These are phyloP conservation scores for Heliocidaris erythrogramma DNA, from an alignment of 35 echinoderm and acorn worm genomes.

Conservation along the genomic window DNA sequence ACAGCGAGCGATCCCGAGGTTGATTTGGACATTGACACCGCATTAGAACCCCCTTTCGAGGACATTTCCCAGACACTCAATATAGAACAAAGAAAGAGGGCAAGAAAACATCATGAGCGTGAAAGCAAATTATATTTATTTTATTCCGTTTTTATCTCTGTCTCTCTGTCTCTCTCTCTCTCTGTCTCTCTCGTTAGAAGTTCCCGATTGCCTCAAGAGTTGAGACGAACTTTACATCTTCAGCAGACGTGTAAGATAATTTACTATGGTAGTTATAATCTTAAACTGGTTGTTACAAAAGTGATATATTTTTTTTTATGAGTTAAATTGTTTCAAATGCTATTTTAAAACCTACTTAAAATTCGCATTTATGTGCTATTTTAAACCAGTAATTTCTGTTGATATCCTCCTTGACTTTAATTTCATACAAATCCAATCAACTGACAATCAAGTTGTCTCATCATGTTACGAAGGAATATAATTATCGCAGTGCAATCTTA, in stretches of 20 bases:
- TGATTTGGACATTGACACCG: slow-evolving; percentile 36
- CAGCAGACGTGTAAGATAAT: neutral
- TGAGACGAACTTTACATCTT: neutral
- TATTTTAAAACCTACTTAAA: neutral
- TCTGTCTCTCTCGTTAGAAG: neutral
- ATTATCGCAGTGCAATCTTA: no score
- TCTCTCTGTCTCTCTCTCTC: neutral
- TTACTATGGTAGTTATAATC: neutral
- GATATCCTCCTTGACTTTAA: neutral
- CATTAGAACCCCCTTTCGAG: neutral
- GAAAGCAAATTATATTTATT: slow-evolving; percentile 8
- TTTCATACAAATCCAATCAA: no score
- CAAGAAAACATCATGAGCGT: neutral
- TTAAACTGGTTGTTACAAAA: neutral
- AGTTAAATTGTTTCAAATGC: neutral
- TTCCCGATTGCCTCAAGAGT: neutral
- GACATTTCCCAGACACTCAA: neutral
- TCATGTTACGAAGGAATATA: no score
- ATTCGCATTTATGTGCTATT: neutral
- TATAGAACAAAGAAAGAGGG: neutral
- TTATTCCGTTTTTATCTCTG: neutral
- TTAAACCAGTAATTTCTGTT: neutral
- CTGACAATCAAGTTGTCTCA: no score
- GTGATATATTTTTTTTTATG: neutral
- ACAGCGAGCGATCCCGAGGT: neutral